Evolutionary conservation across 2,888 invertebrate species (phyloP), one percentile per base, ranked within the genome.

Genomic region (Girardia tigrina): DNA sequence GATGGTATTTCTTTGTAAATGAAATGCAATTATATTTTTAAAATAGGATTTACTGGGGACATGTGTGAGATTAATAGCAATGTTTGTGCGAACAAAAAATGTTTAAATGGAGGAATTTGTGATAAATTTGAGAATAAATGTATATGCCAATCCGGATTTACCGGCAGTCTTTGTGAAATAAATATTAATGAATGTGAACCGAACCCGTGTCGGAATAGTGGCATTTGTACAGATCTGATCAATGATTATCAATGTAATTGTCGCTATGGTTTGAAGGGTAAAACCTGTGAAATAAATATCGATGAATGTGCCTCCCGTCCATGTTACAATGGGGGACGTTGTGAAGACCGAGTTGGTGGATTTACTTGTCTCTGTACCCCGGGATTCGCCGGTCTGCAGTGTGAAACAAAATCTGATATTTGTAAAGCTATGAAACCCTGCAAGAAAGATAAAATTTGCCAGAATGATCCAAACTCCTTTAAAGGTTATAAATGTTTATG

Each of bases 101-200:
- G 80, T 76, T 42, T 70, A n/a, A 78, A 79, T 71, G 77, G 76
- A 4, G 79, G 77, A 2, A 73, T 75, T 1, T 77, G 78, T 70
- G 27, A 27, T 23, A 79, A 80, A 28, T 78, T 79, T 75, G 76
- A 78, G 12, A 74, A 79, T 69, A 26, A 36, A n/a, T 80, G 80
- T 73, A 26, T 69, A 26, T 80, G 80, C 36, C 26, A 26, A 36
- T 72, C 77, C 8, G 78, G 79, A 16, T 79, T 26, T 28, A 23
- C 23, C 4, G 77, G 77, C 70, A 29, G 42, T 20, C 28, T 27
- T 4, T 78, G 78, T 73, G 76, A 71, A 26, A 28, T 26, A n/a
- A 29, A 71, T n/a, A 74, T 78, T 1, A 29, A 77, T 23, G 76
- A 76, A 70, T 77, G 77, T 75, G 72, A 26, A 20, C 1, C 42